Conservation (phyloP, 2,113 vertebrate species). For the Cheirogaleus medius region DNA sequence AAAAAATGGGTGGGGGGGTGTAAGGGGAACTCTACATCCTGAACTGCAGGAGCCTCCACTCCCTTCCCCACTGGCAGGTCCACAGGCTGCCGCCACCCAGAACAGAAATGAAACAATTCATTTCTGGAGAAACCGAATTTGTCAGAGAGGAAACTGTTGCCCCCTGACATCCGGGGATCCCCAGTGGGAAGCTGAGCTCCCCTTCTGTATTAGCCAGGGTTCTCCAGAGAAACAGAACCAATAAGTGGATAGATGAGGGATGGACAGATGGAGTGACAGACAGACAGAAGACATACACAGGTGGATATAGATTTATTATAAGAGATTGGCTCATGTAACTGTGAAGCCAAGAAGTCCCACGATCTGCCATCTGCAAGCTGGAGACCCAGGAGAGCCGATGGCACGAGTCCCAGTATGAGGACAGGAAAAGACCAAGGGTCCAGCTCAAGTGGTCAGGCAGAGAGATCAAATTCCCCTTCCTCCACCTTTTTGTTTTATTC, state of each 20-base stretch:
- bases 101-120: too few relatives aligned
- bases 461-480: neutral
- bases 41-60: neutral
- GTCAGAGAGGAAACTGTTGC: rapidly evolving
- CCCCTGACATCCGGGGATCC: neutral
- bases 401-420: neutral
- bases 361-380: neutral
- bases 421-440: neutral
- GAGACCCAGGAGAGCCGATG: neutral
- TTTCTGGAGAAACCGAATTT: neutral
- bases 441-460: neutral
- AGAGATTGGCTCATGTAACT: neutral
- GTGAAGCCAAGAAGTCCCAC: neutral
- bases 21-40: neutral
- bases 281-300: neutral
- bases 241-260: neutral
- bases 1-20: neutral
- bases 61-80: neutral
- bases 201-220: neutral
- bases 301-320: neutral
- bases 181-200: neutral
- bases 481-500: neutral
- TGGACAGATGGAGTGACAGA: neutral
- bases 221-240: neutral
- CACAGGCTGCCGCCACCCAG: rapidly evolving